Evolutionary conservation across 92 coral and sea anemone species (phyloP).

Genomic region (Epizoanthus rinbou): DNA sequence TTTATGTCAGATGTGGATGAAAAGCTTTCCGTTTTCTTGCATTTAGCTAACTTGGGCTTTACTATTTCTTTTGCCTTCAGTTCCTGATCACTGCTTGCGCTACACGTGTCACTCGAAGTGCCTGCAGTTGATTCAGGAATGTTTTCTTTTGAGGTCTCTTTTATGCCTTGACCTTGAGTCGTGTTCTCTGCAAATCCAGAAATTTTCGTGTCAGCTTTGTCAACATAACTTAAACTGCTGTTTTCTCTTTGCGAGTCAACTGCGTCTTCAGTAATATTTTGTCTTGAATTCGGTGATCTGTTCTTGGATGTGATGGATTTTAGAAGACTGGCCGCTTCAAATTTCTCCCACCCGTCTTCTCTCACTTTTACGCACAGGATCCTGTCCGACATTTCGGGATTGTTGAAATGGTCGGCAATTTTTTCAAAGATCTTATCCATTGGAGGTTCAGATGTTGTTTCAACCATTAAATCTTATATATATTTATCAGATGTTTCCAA

Average conservation of each 20-base stretch:
- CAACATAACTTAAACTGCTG: neutral
- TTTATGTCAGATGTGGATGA: neutral
- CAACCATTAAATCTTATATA: neutral
- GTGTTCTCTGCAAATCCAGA: no score
- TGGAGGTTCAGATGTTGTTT: neutral
- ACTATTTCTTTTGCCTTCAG: neutral
- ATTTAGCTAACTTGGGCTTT: conserved; percentile 17
- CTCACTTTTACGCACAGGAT: conserved; percentile 82
- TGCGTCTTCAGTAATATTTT: neutral
- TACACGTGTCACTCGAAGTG: neutral
- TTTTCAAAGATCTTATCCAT: conserved; percentile 73
- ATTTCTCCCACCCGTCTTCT: conserved; percentile 81
- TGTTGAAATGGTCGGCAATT: conserved; percentile 86
- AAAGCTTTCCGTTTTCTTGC: conserved; percentile 27
- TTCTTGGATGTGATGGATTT: conserved; percentile 39
- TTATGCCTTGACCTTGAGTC: neutral
- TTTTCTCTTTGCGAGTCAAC: neutral
- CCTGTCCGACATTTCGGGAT: conserved; percentile 91
- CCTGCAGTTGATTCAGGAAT: neutral
- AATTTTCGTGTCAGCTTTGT: neutral
- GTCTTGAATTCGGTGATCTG: neutral
- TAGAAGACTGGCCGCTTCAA: conserved; percentile 78
- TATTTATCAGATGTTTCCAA: no score
- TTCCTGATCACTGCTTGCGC: neutral
- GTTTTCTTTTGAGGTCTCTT: neutral